phyloP scores from a whole-genome alignment of 1,140 invertebrate genomes.

The Carcinoscorpius rotundicauda region DNA sequence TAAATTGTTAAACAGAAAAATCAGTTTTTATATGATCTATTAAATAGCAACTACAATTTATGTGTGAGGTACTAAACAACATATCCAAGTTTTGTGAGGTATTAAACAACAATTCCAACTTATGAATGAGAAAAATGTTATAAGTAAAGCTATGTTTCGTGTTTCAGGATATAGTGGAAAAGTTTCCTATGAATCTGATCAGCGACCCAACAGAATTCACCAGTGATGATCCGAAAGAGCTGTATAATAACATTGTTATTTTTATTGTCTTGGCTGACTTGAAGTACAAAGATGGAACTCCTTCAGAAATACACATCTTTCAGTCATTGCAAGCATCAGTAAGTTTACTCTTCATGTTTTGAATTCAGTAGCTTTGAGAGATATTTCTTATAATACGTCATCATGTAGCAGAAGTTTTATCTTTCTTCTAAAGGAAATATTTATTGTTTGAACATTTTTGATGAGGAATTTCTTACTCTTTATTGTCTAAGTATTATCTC shows the following conservation, averaged over 20 bases:
- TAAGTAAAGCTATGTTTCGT: not conserved
- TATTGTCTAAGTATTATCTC: too few species aligned
- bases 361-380: not conserved
- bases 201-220: slow-evolving; percentile 93
- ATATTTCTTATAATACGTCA: slow-evolving; percentile 9
- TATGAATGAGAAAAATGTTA: not conserved
- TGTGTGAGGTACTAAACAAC: too few species aligned
- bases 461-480: too few species aligned
- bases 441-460: too few species aligned
- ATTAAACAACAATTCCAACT: not conserved
- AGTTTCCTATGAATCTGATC: slow-evolving; percentile 82
- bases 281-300: slow-evolving; percentile 35
- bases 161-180: slow-evolving; percentile 68
- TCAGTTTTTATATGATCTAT: slow-evolving; percentile 1
- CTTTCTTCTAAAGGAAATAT: too few species aligned
- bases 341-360: slow-evolving; percentile 28
- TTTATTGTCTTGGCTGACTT: slow-evolving; percentile 69
- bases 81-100: not conserved
- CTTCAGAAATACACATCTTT: slow-evolving; percentile 97
- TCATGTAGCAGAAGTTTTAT: too few species aligned
- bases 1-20: not conserved
- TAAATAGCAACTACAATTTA: not conserved
- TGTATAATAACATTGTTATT: slow-evolving; percentile 96
- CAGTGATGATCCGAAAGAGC: slow-evolving; percentile 88
- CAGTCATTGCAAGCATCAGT: slow-evolving; percentile 47